These are phyloP conservation scores for Takifugu rubripes DNA, from an alignment of 2,797 vertebrate species.

Conservation along the genomic window DNA sequence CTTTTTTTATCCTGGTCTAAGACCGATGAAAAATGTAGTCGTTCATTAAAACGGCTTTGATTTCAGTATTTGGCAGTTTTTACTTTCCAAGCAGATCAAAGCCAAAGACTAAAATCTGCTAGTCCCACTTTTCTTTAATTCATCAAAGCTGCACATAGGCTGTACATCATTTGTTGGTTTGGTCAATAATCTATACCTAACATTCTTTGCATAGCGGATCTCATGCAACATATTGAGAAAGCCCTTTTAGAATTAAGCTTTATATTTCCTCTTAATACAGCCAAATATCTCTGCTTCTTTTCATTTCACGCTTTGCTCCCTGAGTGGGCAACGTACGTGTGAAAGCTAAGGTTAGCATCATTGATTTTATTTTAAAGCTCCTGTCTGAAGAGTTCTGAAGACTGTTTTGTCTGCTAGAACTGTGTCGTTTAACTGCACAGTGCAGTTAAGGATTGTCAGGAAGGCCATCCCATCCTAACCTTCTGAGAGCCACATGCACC, in stretches of 20 bases:
- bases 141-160: slow-evolving; percentile 27
- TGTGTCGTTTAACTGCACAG: slow-evolving; percentile 9
- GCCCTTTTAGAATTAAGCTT: background rate
- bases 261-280: background rate
- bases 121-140: slow-evolving; percentile 36
- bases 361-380: background rate
- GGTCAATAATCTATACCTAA: too few species aligned
- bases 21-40: background rate
- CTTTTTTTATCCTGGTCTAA: background rate
- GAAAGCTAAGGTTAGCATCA: background rate
- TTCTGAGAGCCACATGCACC: slow-evolving; percentile 56
- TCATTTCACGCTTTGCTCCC: background rate
- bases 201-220: slow-evolving; percentile 15
- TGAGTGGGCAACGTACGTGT: background rate
- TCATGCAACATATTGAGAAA: slow-evolving; percentile 21
- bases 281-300: background rate
- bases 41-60: background rate
- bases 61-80: slow-evolving; percentile 1
- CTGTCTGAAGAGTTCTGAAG: background rate
- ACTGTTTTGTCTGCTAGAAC: slow-evolving; percentile 13
- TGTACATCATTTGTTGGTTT: background rate
- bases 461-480: slow-evolving; percentile 48
- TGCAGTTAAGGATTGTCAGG: slow-evolving; percentile 52
- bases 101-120: slow-evolving; percentile 37
- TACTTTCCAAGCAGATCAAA: slow-evolving; percentile 30